Evolutionary conservation across 2,797 vertebrate genomes (phyloP), one percentile per base, ranked within the genome.

Genomic region (Karalla daura): DNA sequence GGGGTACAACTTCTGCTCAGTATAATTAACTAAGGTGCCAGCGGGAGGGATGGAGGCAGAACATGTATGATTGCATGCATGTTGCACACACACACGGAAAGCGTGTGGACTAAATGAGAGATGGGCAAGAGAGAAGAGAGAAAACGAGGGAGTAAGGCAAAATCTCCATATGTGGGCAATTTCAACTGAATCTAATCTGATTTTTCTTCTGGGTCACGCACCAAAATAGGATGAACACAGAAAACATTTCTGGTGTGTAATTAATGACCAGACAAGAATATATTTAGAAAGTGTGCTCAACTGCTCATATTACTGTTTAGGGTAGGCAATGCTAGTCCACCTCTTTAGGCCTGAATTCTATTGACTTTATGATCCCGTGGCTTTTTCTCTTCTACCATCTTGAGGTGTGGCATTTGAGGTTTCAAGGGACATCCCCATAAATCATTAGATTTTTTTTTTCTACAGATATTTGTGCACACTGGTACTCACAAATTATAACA

Each of bases 21-120:
- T 67, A 21, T 75, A 78, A 84, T 58, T 74, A 82, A 68, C 13
- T 25, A 28, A 63, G 10, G 27, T 74, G 62, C 62, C 56, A 61
- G 32, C 55, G 35, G 58, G n/a, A 52, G 58, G 50, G 27, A 65
- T 35, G 20, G 45, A 41, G 58, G 21, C 10, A 43, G 51, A 35
- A 20, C 28, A 46, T 33, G 37, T 17, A 49, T 65, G n/a, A 32
- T 27, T 49, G 25, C 15, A 10, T 45, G 15, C 27, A 15, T 40
- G 18, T 18, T 9, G 35, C 25, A 30, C 59, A 25, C 11, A 17
- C 36, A 32, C 46, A 62, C 5, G 20, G 9, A 59, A 9, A 41
- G 12, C 20, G 17, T 30, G 24, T 4, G 8, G 35, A 44, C 15
- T 2, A 28, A 4, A 35, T 37, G 15, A 66, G 11, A 28, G 9